Base-by-base conservation (phyloP, 2,113 vertebrate genomes). In the Hoplias malabaricus region DNA sequence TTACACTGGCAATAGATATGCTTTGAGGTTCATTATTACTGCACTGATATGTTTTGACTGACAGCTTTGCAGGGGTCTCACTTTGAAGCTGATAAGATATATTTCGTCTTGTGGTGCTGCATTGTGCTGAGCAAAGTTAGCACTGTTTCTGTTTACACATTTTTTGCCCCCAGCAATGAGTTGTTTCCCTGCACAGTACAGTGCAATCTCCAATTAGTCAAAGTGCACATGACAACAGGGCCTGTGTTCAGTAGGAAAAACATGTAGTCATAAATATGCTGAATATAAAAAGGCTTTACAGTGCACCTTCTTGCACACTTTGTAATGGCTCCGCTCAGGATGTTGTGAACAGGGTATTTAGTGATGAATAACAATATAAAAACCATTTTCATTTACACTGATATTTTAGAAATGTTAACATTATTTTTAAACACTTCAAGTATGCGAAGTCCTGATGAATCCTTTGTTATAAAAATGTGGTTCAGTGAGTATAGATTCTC, bases 21-120 rank as follows among this genome's bases (percentile, higher is more conserved):
- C 57, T 50, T 63, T 74, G 72, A 74, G 72, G 73, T 65, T 65
- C 34, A 21, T 40, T 33, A 63, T 50, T 63, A 74, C 63, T 46
- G 16, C 59, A 14, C 43, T 36, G 72, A 75, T 50, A 75, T 38
- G 73, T 50, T 53, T 48, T 50, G 59, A 34, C 61, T 65, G 31
- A 25, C 31, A 34, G 61, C 61, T 53, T 75, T 36, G 73, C 43
- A 19, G 12, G 10, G 43, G 59, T 27, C 73, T n/a, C 42, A 27
- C 21, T 63, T 63, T 75, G 62, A 75, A 63, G 59, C 19, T 53
- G 59, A 65, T 48, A 74, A 63, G 57, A 21, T 74, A 74, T 50
- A 63, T 63, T 63, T 34, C 65, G 57, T 56, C 70, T 74, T 46
- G n/a, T 48, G 42, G n/a, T 34, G 27, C 5, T 19, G 36, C 12